A percentile compares a stretch with the other conserved stretches of the same genome.
These are phyloP conservation scores for Anhinga rufa DNA, from an alignment of 2,113 vertebrate genomes.

Conservation along the genomic window DNA sequence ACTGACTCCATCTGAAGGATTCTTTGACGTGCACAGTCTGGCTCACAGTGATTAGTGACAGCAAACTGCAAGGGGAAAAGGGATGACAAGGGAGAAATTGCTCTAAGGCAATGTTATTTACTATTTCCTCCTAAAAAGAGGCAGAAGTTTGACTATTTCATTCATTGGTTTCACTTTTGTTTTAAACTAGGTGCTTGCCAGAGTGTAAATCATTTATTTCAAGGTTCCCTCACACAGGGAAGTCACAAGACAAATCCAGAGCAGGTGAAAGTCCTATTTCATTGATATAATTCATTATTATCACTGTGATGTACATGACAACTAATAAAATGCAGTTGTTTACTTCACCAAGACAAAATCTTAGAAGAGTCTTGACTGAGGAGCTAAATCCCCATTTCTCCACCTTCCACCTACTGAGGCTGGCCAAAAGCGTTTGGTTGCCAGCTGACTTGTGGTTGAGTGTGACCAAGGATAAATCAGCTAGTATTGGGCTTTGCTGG, in stretches of 20 bases:
- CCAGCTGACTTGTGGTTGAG: background rate
- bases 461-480: background rate
- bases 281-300: background rate
- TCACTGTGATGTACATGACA: background rate
- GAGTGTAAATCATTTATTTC: background rate
- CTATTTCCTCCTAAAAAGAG: background rate
- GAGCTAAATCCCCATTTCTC: background rate
- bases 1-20: background rate
- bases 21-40: background rate
- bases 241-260: background rate
- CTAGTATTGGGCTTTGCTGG: background rate
- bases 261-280: background rate
- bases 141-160: background rate
- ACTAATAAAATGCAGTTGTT: background rate
- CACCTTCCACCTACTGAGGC: background rate
- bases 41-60: background rate
- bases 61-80: background rate
- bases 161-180: background rate
- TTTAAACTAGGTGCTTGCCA: background rate
- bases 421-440: background rate
- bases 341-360: background rate
- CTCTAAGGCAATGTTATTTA: slow-evolving; percentile 8
- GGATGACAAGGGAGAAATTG: background rate
- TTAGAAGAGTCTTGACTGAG: background rate
- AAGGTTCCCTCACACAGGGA: background rate